phyloP scores from a whole-genome alignment of 2,113 vertebrate species.

The Astur gentilis region DNA sequence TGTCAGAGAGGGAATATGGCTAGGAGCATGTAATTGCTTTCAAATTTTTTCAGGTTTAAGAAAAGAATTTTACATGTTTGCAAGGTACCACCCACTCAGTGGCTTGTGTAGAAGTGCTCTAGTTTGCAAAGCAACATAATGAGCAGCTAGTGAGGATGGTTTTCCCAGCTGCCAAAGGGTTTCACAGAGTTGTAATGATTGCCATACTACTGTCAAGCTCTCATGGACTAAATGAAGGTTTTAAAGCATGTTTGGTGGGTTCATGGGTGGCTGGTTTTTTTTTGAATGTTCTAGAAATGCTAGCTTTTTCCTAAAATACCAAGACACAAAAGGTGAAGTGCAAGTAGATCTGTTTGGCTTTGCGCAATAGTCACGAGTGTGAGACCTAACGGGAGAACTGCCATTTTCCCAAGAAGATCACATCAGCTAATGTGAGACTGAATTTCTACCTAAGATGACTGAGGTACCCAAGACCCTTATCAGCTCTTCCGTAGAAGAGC shows the following conservation, averaged over 20 bases:
- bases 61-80: background rate
- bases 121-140: background rate
- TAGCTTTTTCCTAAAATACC: background rate
- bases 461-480: background rate
- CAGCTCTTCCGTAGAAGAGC: background rate
- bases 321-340: background rate
- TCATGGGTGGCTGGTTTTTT: background rate
- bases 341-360: background rate
- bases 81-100: background rate
- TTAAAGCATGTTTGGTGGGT: background rate
- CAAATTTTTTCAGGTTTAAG: background rate
- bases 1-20: background rate
- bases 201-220: slow-evolving; percentile 24
- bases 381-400: background rate
- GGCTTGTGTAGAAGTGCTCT: background rate
- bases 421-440: background rate
- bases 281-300: background rate
- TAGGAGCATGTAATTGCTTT: background rate
- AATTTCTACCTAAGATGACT: background rate
- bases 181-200: background rate
- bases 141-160: background rate
- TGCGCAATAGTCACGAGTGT: background rate
- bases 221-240: background rate
- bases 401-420: background rate
- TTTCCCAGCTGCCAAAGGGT: background rate